Conservation (phyloP, 2,113 vertebrate genomes). For the Pedionomus torquatus region DNA sequence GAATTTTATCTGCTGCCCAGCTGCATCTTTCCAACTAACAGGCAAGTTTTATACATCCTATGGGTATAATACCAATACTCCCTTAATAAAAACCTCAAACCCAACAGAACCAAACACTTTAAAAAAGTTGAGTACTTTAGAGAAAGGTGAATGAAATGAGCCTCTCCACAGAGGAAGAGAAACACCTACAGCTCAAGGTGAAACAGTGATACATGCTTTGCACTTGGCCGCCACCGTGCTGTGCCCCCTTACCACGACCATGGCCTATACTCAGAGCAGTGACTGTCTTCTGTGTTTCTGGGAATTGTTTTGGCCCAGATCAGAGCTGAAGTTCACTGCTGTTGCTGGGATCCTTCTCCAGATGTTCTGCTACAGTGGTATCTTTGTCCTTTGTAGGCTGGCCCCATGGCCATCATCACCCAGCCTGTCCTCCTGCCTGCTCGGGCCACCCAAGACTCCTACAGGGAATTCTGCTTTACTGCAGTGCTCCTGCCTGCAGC, state of each 20-base stretch:
- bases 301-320: background rate
- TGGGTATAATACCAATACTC: background rate
- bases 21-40: background rate
- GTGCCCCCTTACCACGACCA: background rate
- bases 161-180: background rate
- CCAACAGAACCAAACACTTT: background rate
- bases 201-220: background rate
- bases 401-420: too few species aligned
- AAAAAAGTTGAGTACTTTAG: background rate
- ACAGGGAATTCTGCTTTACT: background rate
- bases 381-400: background rate
- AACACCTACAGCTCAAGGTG: background rate
- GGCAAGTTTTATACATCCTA: background rate
- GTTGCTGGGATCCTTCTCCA: background rate
- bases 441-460: background rate
- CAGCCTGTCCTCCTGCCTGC: background rate
- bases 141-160: background rate
- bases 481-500: background rate
- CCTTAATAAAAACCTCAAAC: background rate
- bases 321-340: background rate
- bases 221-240: fast-evolving
- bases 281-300: background rate
- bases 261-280: background rate
- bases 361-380: background rate
- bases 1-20: background rate